Evolutionary conservation across 2,888 invertebrate genomes (phyloP).

Genomic region (Acheta domesticus): DNA sequence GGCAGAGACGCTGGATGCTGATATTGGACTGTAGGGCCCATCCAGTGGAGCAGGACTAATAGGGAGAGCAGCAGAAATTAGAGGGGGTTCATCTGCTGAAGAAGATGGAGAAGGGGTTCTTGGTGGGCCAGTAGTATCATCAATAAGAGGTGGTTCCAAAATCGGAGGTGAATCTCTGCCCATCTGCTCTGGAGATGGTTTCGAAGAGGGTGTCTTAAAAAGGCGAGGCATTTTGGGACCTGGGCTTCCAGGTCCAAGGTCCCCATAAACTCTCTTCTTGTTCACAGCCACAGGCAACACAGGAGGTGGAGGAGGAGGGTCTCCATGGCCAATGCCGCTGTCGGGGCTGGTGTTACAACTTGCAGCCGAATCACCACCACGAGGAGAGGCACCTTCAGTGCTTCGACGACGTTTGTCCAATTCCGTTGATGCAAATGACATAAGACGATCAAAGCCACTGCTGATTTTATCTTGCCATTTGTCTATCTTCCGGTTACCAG

Average conservation of each 20-base stretch:
- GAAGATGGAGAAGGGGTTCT: slow-evolving; percentile 57
- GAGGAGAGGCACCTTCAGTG: slow-evolving; percentile 62
- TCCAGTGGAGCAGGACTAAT: slow-evolving; percentile 41
- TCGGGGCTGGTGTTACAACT: slow-evolving; percentile 84
- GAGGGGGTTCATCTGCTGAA: slow-evolving; percentile 38
- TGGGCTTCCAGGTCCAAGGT: slow-evolving; percentile 47
- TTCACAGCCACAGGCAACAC: slow-evolving; percentile 44
- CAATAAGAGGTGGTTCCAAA: slow-evolving; percentile 45
- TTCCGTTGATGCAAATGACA: slow-evolving; percentile 90
- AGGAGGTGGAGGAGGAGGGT: slow-evolving; percentile 54
- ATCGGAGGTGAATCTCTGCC: slow-evolving; percentile 53
- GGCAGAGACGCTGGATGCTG: slow-evolving; percentile 43
- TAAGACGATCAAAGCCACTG: slow-evolving; percentile 88
- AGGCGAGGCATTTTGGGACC: slow-evolving; percentile 36
- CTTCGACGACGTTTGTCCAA: slow-evolving; percentile 82
- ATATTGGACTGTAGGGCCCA: slow-evolving; percentile 44
- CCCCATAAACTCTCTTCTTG: slow-evolving; percentile 36
- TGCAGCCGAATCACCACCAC: slow-evolving; percentile 43
- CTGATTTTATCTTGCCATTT: slow-evolving; percentile 93
- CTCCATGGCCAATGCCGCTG: slow-evolving; percentile 76
- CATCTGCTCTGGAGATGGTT: slow-evolving; percentile 31
- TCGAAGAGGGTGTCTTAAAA: slow-evolving; percentile 36
- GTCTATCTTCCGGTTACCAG: slow-evolving; percentile 62
- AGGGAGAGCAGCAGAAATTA: slow-evolving; percentile 40
- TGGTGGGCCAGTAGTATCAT: slow-evolving; percentile 53